These are phyloP conservation scores for Drosophila prolongata DNA, from an alignment of 2,888 invertebrate genomes.

Conservation along the genomic window DNA sequence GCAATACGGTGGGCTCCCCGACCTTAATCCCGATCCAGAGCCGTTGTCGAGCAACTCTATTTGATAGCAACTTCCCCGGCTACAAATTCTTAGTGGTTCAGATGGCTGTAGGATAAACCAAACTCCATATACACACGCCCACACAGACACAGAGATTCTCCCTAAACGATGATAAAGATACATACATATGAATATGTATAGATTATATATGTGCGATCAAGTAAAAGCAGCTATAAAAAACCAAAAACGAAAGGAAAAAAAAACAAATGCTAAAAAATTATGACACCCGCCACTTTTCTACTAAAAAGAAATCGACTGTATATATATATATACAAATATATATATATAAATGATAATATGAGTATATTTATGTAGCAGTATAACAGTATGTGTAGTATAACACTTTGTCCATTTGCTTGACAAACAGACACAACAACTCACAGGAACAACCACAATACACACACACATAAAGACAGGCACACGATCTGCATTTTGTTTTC, in stretches of 20 bases:
- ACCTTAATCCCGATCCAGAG: slow-evolving; percentile 23
- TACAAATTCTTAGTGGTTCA: slow-evolving; percentile 82
- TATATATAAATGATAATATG: slow-evolving; percentile 42
- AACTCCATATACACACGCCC: slow-evolving; percentile 16
- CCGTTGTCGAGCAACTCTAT: slow-evolving; percentile 80
- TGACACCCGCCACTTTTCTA: slow-evolving; percentile 80
- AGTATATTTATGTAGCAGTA: slow-evolving; percentile 56
- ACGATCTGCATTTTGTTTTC: slow-evolving; percentile 40
- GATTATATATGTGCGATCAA: slow-evolving; percentile 55
- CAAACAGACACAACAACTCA: slow-evolving; percentile 27
- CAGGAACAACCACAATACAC: slow-evolving; percentile 24
- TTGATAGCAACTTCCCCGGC: slow-evolving; percentile 85
- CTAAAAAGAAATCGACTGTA: slow-evolving; percentile 69
- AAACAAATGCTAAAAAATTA: slow-evolving; percentile 57
- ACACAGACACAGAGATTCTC: slow-evolving; percentile 16
- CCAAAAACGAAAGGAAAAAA: slow-evolving; percentile 21
- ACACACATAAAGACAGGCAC: slow-evolving; percentile 24
- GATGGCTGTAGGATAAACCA: slow-evolving; percentile 57
- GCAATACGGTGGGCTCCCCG: neutral
- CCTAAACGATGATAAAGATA: slow-evolving; percentile 20
- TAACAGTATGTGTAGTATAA: slow-evolving; percentile 62
- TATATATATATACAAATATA: slow-evolving; percentile 57
- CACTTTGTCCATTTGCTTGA: slow-evolving; percentile 66
- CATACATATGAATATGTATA: slow-evolving; percentile 53
- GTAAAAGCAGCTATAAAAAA: slow-evolving; percentile 40